These are phyloP conservation scores for Calameuta idolon DNA, from an alignment of 2,888 invertebrate species.

Conservation along the genomic window DNA sequence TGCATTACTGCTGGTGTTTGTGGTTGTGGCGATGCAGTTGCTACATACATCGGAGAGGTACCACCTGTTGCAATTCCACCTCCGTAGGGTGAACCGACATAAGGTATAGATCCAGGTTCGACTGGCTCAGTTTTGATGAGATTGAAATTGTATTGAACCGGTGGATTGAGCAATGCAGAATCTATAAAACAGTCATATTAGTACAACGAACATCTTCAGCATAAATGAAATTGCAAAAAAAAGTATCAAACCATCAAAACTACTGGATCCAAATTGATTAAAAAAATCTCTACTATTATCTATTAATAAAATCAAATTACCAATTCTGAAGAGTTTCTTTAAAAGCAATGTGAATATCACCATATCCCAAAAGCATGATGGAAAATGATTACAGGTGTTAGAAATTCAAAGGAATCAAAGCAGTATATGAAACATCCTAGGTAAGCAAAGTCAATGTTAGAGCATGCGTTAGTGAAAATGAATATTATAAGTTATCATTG, in stretches of 20 bases:
- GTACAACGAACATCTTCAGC: not conserved
- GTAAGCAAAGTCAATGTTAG: not conserved
- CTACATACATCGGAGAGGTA: conserved; percentile 39
- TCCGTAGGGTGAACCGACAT: conserved; percentile 33
- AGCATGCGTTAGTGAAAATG: not conserved
- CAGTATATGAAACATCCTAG: not conserved
- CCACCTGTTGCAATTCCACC: conserved; percentile 30
- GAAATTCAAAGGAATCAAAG: not conserved
- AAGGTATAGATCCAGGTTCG: conserved; percentile 34
- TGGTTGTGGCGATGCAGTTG: conserved; percentile 35
- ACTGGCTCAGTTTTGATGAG: conserved; percentile 53
- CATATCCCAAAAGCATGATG: not conserved
- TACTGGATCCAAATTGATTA: not conserved
- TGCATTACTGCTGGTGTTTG: conserved; percentile 31
- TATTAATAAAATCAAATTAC: not conserved
- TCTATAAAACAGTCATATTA: conserved; percentile 34
- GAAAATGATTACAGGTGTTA: not conserved
- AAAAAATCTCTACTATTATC: not conserved
- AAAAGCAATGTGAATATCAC: not conserved
- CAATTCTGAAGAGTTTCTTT: not conserved
- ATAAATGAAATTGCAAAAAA: not conserved
- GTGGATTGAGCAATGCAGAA: conserved; percentile 38
- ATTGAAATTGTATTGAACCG: conserved; percentile 47
- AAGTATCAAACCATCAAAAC: not conserved
- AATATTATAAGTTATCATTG: not conserved